Evolutionary conservation across 2,888 invertebrate genomes (phyloP), one percentile per base, ranked within the genome.

Genomic region (Cartodere bifasciata): DNA sequence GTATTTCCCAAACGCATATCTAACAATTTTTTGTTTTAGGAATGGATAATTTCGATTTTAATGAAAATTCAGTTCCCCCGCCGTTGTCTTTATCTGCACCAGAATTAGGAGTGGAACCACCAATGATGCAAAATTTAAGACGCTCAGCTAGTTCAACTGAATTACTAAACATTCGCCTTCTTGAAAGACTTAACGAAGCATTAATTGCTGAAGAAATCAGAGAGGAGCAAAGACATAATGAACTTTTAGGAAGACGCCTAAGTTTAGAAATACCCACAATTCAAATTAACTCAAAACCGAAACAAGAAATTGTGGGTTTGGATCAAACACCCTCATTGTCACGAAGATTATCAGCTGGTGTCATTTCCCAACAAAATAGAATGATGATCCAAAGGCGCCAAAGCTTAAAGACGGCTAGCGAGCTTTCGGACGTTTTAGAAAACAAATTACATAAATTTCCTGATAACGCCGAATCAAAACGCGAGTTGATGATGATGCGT

Each of bases 31-130:
- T n/a, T n/a, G n/a, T n/a, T n/a, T n/a, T n/a, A n/a, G n/a, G n/a
- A n/a, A n/a, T n/a, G n/a, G n/a, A 30, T 27, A 28, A 16, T 13
- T 62, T 75, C 52, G 73, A 72, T 43, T 58, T 75, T 48, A 75
- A 72, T 50, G 75, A 81, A 38, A 70, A 72, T 34, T 59, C 76
- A 28, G 68, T 80, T 21, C 77, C 85, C 23, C 85, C 86, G 3
- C 83, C 83, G 9, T 68, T 85, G 45, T 86, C 86, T 0, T 64
- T 85, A 29, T 86, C 86, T 1, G 75, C 85, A 7, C 86, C 86
- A 0, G 85, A 86, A 53, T 58, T 86, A 35, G 75, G 76, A 46
- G 64, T 68, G 28, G 69, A 75, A 45, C 66, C 72, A 25, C 62
- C 65, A 22, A 42, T 60, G 13, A 62, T 70, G 26, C 63, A 66